These are phyloP conservation scores for Dynastes grantii DNA, from an alignment of 2,888 invertebrate genomes.

Conservation along the genomic window DNA sequence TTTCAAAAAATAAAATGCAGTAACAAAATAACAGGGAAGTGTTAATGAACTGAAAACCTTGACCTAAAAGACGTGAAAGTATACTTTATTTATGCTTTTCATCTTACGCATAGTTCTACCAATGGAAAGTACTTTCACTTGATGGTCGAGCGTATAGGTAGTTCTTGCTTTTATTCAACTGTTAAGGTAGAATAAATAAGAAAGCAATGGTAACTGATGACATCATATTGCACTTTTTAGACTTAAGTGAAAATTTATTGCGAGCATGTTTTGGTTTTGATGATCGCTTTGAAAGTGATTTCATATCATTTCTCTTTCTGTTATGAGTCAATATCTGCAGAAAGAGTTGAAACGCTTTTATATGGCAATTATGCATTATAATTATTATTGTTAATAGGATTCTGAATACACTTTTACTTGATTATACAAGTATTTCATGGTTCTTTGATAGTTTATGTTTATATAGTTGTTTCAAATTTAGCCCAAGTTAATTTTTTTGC, in stretches of 20 bases:
- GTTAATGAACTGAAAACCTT: slow-evolving; percentile 52
- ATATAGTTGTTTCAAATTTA: background rate
- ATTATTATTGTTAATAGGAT: too few species aligned
- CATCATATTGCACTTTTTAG: slow-evolving; percentile 30
- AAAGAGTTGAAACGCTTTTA: background rate
- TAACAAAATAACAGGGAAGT: slow-evolving; percentile 27
- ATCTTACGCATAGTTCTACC: slow-evolving; percentile 33
- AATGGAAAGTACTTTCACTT: slow-evolving; percentile 50
- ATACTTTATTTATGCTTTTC: slow-evolving; percentile 38
- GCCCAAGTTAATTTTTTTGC: background rate
- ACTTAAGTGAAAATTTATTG: slow-evolving; percentile 20
- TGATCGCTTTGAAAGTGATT: background rate
- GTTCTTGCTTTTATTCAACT: slow-evolving; percentile 19
- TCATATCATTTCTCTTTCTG: background rate
- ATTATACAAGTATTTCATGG: background rate
- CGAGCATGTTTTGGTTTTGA: background rate
- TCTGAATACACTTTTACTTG: background rate
- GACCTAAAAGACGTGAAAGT: slow-evolving; percentile 50
- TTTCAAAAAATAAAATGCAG: background rate
- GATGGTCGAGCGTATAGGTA: slow-evolving; percentile 21
- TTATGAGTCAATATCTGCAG: background rate
- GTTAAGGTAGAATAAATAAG: slow-evolving; percentile 22
- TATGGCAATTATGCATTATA: background rate
- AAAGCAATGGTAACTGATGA: slow-evolving; percentile 29
- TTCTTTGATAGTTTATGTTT: background rate